These are phyloP conservation scores for Colossoma macropomum DNA, from an alignment of 2,113 vertebrate genomes.

Conservation along the genomic window DNA sequence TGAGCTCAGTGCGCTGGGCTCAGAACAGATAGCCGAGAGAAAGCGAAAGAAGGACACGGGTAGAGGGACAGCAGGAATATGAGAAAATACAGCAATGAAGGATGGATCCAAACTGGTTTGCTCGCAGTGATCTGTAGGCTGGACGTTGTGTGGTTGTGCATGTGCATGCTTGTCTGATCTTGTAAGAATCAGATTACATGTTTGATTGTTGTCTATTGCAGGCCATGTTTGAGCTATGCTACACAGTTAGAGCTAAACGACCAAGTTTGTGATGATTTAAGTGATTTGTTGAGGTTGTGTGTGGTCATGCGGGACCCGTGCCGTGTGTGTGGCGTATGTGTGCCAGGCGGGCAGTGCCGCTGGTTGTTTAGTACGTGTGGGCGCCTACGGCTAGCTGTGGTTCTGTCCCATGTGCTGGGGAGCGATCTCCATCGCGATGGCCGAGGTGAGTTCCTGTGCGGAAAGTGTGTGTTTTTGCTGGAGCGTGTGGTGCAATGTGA, in stretches of 20 bases:
- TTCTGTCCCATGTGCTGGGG: conserved; percentile 76
- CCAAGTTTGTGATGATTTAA: not conserved
- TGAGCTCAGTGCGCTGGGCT: not conserved
- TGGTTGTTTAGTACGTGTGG: conserved; percentile 78
- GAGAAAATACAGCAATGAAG: not conserved
- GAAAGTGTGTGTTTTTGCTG: conserved; percentile 79
- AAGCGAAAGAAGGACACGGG: not conserved
- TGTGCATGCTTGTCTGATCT: not conserved
- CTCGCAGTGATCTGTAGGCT: not conserved
- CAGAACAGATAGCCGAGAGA: conserved; percentile 6
- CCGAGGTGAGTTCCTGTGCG: conserved; percentile 76
- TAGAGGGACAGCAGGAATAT: not conserved
- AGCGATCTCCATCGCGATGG: conserved; percentile 72
- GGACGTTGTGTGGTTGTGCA: not conserved
- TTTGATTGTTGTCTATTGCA: not conserved
- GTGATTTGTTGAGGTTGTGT: not conserved
- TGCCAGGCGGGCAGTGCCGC: conserved; percentile 75
- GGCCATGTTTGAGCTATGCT: not conserved
- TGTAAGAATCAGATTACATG: not conserved
- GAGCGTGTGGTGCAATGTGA: conserved; percentile 76
- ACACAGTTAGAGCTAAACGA: too few species aligned
- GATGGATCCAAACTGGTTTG: not conserved
- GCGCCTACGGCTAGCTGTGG: conserved; percentile 71
- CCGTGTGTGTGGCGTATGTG: conserved; percentile 71
- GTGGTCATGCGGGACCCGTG: conserved; percentile 73